These are phyloP conservation scores for Phoenicopterus ruber DNA, from an alignment of 2,113 vertebrate species.

Conservation along the genomic window DNA sequence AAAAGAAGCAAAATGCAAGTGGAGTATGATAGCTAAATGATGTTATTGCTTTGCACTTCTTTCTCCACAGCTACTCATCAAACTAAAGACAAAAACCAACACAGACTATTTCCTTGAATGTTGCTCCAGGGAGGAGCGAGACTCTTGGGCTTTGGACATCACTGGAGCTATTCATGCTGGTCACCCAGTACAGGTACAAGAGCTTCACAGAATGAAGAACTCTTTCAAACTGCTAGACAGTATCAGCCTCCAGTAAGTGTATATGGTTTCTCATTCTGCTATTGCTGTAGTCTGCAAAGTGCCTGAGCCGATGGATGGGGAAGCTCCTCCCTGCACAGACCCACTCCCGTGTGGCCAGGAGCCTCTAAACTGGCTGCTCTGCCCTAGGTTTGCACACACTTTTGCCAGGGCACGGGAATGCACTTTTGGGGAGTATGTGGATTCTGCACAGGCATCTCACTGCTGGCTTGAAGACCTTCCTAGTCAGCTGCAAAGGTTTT, in stretches of 20 bases:
- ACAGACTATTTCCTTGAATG: constrained; percentile 89
- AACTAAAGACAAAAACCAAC: constrained; percentile 81
- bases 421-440: neutral
- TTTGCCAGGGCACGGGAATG: neutral
- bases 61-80: constrained; percentile 82
- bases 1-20: neutral
- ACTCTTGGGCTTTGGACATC: constrained; percentile 89
- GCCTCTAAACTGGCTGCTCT: neutral
- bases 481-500: neutral
- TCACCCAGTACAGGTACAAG: constrained; percentile 57
- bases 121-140: constrained; percentile 88
- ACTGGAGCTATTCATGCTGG: constrained; percentile 79
- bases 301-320: neutral
- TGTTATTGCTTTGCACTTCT: constrained; percentile 1
- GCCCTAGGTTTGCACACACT: neutral
- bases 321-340: neutral
- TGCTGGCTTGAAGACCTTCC: neutral
- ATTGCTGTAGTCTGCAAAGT: neutral
- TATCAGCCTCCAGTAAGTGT: constrained; percentile 84
- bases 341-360: neutral
- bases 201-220: constrained; percentile 59
- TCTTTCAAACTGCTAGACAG: constrained; percentile 78
- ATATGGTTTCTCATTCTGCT: neutral
- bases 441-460: neutral
- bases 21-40: neutral